Conservation (phyloP, 2,113 vertebrate species). For the Eudorcas thomsonii region DNA sequence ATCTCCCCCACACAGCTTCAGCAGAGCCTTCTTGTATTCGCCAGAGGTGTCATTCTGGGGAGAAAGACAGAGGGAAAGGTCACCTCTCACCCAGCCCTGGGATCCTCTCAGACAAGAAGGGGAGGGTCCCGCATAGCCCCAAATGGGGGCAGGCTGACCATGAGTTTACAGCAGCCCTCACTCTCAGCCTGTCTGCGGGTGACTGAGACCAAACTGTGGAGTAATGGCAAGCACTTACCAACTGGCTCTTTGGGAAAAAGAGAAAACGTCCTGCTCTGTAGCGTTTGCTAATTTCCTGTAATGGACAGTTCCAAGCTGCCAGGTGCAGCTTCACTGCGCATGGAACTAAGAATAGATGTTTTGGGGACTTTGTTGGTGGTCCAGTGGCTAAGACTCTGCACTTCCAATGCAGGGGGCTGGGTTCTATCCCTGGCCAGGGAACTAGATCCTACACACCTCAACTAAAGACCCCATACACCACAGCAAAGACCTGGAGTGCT, state of each 20-base stretch:
- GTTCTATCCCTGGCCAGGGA: neutral
- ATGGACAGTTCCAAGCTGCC: neutral
- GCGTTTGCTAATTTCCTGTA: neutral
- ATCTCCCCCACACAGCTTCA: slow-evolving; percentile 95
- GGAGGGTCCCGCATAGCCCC: neutral
- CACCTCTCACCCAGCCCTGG: neutral
- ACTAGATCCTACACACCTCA: neutral
- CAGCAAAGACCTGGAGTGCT: neutral
- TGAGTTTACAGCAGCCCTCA: neutral
- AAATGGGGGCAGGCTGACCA: neutral
- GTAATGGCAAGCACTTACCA: neutral
- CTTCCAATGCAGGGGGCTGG: neutral
- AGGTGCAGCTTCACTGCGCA: fast-evolving
- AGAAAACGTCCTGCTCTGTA: neutral
- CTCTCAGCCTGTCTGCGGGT: neutral
- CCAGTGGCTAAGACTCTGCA: neutral
- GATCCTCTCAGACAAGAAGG: neutral
- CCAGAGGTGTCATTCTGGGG: slow-evolving; percentile 95
- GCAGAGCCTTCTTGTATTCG: slow-evolving; percentile 94
- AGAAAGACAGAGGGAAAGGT: neutral
- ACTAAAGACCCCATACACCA: neutral
- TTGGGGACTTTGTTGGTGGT: neutral
- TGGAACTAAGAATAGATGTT: neutral
- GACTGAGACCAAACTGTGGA: neutral
- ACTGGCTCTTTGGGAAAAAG: neutral